Conservation (phyloP, 2,797 vertebrate species). For the Sebastes miniatus region DNA sequence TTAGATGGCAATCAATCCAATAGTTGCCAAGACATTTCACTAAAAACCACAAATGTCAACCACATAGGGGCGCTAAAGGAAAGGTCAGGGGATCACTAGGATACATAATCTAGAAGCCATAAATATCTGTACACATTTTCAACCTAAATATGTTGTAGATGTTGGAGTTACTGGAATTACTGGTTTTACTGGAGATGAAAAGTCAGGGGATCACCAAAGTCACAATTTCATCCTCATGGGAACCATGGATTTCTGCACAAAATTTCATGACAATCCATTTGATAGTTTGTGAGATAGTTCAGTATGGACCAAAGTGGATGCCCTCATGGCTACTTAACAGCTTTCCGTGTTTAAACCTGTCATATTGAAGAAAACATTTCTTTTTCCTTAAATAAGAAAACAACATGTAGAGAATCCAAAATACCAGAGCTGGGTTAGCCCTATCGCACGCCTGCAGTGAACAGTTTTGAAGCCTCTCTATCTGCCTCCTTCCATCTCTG, state of each 20-base stretch:
- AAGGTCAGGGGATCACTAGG: background rate
- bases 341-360: background rate
- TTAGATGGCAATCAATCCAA: too few relatives aligned
- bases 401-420: background rate
- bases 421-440: background rate
- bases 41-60: background rate
- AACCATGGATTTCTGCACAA: background rate
- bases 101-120: background rate
- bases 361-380: background rate
- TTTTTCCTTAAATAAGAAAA: background rate
- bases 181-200: background rate
- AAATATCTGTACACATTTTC: background rate
- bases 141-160: background rate
- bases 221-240: background rate
- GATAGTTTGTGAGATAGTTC: background rate
- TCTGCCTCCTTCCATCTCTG: slow-evolving; percentile 56
- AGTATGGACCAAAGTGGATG: background rate
- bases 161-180: background rate
- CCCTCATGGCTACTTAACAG: background rate
- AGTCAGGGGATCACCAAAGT: background rate
- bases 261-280: background rate
- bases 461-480: slow-evolving; percentile 26
- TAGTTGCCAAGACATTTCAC: background rate
- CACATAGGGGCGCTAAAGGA: background rate
- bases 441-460: slow-evolving; percentile 11